These are phyloP conservation scores for Glareola pratincola DNA, from an alignment of 2,113 vertebrate species.

Conservation along the genomic window DNA sequence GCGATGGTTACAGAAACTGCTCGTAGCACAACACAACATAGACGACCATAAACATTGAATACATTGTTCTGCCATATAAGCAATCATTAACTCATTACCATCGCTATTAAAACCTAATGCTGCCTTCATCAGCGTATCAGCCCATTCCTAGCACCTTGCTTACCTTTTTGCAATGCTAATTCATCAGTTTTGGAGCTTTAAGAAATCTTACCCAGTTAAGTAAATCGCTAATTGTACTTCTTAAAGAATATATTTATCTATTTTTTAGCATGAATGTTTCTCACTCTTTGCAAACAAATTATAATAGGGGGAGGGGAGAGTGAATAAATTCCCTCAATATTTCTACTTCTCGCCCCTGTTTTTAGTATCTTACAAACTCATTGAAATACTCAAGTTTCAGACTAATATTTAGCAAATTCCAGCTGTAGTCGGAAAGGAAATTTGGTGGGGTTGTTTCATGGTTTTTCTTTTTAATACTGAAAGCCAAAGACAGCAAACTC, in stretches of 20 bases:
- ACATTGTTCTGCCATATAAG: background rate
- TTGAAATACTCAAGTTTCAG: background rate
- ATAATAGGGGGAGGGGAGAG: background rate
- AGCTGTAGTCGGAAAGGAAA: background rate
- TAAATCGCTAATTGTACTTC: background rate
- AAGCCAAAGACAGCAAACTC: background rate
- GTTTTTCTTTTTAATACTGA: background rate
- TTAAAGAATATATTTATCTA: too few species aligned
- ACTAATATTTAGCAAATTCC: background rate
- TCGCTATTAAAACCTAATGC: background rate
- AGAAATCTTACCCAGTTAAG: background rate
- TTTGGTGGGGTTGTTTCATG: background rate
- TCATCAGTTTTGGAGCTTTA: background rate
- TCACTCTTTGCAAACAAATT: background rate
- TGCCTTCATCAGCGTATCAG: background rate
- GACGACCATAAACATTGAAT: background rate
- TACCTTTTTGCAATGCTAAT: background rate
- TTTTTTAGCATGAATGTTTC: background rate
- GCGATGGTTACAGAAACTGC: background rate
- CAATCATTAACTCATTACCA: background rate
- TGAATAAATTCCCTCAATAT: background rate
- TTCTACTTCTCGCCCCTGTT: background rate
- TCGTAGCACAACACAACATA: background rate
- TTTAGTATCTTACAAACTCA: background rate
- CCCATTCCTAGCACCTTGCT: background rate